phyloP scores from a whole-genome alignment of 2,888 invertebrate genomes.

The Nemurella pictetii region DNA sequence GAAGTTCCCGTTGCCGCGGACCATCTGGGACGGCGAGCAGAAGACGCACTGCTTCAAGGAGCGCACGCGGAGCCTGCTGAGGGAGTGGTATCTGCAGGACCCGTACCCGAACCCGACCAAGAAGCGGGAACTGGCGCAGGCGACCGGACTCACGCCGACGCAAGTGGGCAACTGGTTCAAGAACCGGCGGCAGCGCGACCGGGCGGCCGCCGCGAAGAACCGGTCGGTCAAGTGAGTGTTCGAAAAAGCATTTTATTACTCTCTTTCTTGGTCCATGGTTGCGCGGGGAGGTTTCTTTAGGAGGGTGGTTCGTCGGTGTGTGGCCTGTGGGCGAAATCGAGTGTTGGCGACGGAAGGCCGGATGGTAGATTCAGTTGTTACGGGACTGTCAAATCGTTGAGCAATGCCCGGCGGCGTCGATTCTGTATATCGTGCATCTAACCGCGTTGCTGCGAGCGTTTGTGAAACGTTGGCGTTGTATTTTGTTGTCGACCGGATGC shows the following conservation, averaged over 20 bases:
- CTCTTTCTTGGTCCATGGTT: too few relatives aligned
- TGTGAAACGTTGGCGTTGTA: too few relatives aligned
- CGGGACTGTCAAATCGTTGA: too few relatives aligned
- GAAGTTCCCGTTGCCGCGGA: conserved; percentile 89
- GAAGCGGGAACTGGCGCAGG: conserved; percentile 86
- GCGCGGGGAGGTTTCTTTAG: too few relatives aligned
- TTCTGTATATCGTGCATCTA: too few relatives aligned
- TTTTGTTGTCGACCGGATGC: too few relatives aligned
- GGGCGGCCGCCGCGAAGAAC: conserved; percentile 95
- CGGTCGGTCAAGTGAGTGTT: conserved; percentile 64
- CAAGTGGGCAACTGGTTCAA: conserved; percentile 96
- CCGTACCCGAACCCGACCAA: conserved; percentile 95
- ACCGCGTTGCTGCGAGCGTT: too few relatives aligned
- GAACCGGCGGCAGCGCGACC: conserved; percentile 82
- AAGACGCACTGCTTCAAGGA: conserved; percentile 97
- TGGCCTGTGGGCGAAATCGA: too few relatives aligned
- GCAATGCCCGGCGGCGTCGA: too few relatives aligned
- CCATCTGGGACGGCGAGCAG: conserved; percentile 95
- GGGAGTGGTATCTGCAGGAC: conserved; percentile 98
- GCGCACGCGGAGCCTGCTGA: conserved; percentile 86
- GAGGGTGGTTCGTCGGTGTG: too few relatives aligned
- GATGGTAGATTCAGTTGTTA: too few relatives aligned
- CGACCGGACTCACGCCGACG: conserved; percentile 89
- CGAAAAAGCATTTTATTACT: background rate
- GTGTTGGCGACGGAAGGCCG: too few relatives aligned